Percentiles rank a stretch among this genome's conserved stretches.
Evolutionary conservation across 2,888 invertebrate genomes (phyloP).

Genomic region (Dynastes grantii): DNA sequence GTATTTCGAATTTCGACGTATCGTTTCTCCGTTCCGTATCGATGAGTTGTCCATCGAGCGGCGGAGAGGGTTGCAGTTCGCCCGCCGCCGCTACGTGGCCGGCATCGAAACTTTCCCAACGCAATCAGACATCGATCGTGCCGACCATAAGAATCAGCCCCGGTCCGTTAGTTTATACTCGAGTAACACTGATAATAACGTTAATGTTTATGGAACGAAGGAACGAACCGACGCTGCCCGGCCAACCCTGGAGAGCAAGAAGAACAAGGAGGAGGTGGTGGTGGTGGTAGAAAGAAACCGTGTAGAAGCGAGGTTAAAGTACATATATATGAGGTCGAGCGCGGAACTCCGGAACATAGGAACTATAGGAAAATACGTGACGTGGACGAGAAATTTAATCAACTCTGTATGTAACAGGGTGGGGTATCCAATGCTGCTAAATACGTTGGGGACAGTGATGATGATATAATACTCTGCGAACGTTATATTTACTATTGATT

Average conservation of each 20-base stretch:
- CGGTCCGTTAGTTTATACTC: conserved; percentile 45
- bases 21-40: not conserved
- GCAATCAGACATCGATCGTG: conserved; percentile 68
- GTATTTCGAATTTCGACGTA: too few relatives aligned
- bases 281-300: not conserved
- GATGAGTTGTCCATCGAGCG: conserved; percentile 15
- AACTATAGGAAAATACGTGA: conserved; percentile 18
- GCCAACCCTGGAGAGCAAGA: not conserved
- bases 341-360: conserved; percentile 12
- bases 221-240: not conserved
- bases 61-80: conserved; percentile 60
- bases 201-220: conserved; percentile 58
- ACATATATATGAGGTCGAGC: conserved; percentile 1
- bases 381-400: conserved; percentile 30
- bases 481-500: too few relatives aligned
- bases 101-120: conserved; percentile 65
- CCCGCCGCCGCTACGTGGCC: conserved; percentile 64
- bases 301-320: not conserved
- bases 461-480: too few relatives aligned
- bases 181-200: conserved; percentile 56
- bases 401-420: not conserved
- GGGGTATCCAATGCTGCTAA: not conserved
- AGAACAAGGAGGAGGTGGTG: not conserved
- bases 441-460: too few relatives aligned
- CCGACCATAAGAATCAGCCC: conserved; percentile 66